A percentile compares a stretch with the other conserved stretches of the same genome.
Evolutionary conservation across 2,888 invertebrate genomes (phyloP).

Genomic region (Chamaedrilus cognettii): DNA sequence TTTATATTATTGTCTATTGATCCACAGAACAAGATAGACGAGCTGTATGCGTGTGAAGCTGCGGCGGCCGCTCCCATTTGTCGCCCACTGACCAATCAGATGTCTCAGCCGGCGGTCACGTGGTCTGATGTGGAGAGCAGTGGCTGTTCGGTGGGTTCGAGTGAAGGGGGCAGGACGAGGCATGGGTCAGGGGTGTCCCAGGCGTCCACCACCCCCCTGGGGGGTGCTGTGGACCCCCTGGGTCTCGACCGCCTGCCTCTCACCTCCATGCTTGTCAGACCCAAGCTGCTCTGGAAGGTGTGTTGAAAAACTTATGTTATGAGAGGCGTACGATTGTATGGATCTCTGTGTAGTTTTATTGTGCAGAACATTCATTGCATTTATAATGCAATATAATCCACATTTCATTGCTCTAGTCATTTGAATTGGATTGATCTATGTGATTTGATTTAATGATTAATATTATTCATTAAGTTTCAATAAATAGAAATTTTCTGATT

Average conservation of each 20-base stretch:
- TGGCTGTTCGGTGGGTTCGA: neutral
- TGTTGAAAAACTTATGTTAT: too few relatives aligned
- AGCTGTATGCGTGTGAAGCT: neutral
- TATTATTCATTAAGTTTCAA: too few relatives aligned
- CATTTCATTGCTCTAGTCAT: neutral
- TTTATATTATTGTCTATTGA: too few relatives aligned
- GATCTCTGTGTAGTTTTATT: too few relatives aligned
- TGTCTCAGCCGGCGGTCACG: neutral
- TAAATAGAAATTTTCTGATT: too few relatives aligned
- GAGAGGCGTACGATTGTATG: too few relatives aligned
- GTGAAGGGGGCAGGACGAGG: neutral
- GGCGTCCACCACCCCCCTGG: neutral
- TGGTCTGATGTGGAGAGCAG: neutral
- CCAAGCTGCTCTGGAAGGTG: slow-evolving; percentile 34
- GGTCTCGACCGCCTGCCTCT: neutral
- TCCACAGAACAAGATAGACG: neutral
- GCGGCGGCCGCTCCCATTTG: neutral
- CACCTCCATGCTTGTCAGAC: slow-evolving; percentile 30
- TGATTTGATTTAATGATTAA: too few relatives aligned
- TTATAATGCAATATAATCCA: too few relatives aligned
- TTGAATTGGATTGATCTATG: too few relatives aligned
- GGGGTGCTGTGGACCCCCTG: neutral
- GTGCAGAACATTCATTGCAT: too few relatives aligned
- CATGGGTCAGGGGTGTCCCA: slow-evolving; percentile 13
- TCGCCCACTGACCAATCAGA: neutral